phyloP scores from a whole-genome alignment of 2,888 invertebrate species.

The Agonopterix subpropinquella region DNA sequence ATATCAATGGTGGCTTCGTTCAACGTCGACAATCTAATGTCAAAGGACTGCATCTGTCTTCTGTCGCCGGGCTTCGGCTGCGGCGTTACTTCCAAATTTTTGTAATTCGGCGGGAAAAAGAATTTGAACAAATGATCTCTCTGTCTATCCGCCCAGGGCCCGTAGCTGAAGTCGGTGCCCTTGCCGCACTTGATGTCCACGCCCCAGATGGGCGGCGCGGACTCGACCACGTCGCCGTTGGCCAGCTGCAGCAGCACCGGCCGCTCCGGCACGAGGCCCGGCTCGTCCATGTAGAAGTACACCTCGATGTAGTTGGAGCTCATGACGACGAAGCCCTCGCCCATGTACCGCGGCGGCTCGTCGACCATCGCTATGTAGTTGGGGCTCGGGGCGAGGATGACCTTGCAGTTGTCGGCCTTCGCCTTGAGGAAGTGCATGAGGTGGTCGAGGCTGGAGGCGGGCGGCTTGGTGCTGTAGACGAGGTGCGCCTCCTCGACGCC shows the following conservation, averaged over 20 bases:
- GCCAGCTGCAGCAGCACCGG: conserved; percentile 92
- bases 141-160: conserved; percentile 99
- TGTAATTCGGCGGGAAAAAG: conserved; percentile 94
- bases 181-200: conserved; percentile 97
- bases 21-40: conserved; percentile 91
- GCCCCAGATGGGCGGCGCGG: conserved; percentile 96
- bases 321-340: conserved; percentile 97
- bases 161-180: conserved; percentile 97
- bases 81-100: conserved; percentile 85
- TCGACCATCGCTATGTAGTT: conserved; percentile 95
- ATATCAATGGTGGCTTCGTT: conserved; percentile 97
- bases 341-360: conserved; percentile 97
- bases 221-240: conserved; percentile 95
- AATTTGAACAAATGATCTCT: conserved; percentile 96
- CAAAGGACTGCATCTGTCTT: conserved; percentile 93
- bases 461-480: conserved; percentile 96
- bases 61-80: conserved; percentile 91
- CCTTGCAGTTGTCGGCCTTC: conserved; percentile 95
- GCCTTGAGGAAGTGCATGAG: conserved; percentile 98
- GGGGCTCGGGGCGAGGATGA: conserved; percentile 96
- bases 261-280: conserved; percentile 93
- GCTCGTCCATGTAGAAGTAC: conserved; percentile 98
- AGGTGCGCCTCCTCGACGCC: conserved; percentile 96
- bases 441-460: conserved; percentile 93
- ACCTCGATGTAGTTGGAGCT: conserved; percentile 96